Percentiles rank a stretch among this genome's conserved stretches.
Evolutionary conservation across 2,797 vertebrate genomes (phyloP).

Genomic region (Spondyliosoma cantharus): DNA sequence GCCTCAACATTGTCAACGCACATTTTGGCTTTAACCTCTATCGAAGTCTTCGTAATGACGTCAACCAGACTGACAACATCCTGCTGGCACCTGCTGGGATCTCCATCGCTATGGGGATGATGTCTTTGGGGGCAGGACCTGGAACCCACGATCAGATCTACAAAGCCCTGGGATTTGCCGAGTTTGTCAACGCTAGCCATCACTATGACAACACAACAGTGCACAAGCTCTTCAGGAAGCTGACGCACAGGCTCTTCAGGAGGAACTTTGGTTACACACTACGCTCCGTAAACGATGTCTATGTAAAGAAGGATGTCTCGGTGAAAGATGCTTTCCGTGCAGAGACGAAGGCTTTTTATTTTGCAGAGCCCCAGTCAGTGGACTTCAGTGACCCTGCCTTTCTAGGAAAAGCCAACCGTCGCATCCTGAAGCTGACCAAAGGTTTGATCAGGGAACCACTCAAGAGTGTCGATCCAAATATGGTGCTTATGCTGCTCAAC

Average conservation of each 20-base stretch:
- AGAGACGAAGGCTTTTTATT: conserved; percentile 90
- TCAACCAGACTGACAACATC: conserved; percentile 89
- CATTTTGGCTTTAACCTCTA: conserved; percentile 94
- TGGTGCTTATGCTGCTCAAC: conserved; percentile 94
- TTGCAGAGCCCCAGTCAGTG: conserved; percentile 91
- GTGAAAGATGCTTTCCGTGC: conserved; percentile 87
- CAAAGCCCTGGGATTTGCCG: conserved; percentile 87
- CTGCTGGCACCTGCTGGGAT: conserved; percentile 95
- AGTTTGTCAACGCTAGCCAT: conserved; percentile 93
- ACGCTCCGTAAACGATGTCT: conserved; percentile 92
- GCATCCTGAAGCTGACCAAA: conserved; percentile 93
- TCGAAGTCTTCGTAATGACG: conserved; percentile 87
- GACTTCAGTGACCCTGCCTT: conserved; percentile 92
- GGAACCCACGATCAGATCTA: conserved; percentile 89
- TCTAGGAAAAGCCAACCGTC: conserved; percentile 88
- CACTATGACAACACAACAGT: conserved; percentile 92
- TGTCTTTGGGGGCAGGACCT: conserved; percentile 89
- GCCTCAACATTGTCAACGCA: conserved; percentile 92
- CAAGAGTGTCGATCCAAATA: conserved; percentile 88
- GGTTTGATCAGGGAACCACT: conserved; percentile 94
- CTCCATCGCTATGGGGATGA: conserved; percentile 96
- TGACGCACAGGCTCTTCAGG: conserved; percentile 95
- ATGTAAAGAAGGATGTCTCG: conserved; percentile 86
- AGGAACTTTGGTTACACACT: conserved; percentile 96
- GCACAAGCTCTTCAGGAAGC: conserved; percentile 96